These are phyloP conservation scores for Porites divaricata DNA, from an alignment of 92 coral and sea anemone species.

Conservation along the genomic window DNA sequence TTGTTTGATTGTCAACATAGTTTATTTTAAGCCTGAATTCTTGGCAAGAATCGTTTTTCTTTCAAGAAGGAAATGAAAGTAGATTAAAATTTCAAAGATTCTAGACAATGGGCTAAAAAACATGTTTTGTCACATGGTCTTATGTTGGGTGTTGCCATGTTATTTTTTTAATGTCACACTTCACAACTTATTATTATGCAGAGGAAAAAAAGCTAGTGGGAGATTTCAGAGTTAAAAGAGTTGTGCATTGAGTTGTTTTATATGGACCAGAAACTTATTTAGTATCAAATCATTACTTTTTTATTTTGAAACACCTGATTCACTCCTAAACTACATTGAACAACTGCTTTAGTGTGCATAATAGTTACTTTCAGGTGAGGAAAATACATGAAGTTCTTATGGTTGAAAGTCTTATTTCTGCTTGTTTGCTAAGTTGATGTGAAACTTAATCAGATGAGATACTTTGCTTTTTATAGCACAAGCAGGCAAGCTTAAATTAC, in stretches of 20 bases:
- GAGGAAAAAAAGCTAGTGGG: neutral
- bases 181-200: too few species aligned
- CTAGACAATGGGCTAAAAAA: neutral
- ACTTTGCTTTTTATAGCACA: neutral
- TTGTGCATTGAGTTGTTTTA: neutral
- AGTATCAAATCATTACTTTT: neutral
- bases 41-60: slow-evolving; percentile 1
- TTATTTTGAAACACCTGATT: too few species aligned
- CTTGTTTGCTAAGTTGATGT: slow-evolving; percentile 9
- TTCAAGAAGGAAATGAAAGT: neutral
- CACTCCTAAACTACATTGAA: neutral
- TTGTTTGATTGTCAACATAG: neutral
- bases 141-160: neutral
- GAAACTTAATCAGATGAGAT: slow-evolving; percentile 7
- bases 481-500: neutral
- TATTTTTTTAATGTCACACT: too few species aligned
- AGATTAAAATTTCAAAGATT: slow-evolving; percentile 7
- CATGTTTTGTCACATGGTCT: neutral
- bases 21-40: neutral
- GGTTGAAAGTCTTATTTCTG: neutral
- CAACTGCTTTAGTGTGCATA: neutral
- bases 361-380: neutral
- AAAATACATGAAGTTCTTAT: neutral
- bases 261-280: neutral
- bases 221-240: too few species aligned